A percentile compares a stretch with the other conserved stretches of the same genome.
These are phyloP conservation scores for Drosophila pegasa DNA, from an alignment of 2,888 invertebrate species.

Conservation along the genomic window DNA sequence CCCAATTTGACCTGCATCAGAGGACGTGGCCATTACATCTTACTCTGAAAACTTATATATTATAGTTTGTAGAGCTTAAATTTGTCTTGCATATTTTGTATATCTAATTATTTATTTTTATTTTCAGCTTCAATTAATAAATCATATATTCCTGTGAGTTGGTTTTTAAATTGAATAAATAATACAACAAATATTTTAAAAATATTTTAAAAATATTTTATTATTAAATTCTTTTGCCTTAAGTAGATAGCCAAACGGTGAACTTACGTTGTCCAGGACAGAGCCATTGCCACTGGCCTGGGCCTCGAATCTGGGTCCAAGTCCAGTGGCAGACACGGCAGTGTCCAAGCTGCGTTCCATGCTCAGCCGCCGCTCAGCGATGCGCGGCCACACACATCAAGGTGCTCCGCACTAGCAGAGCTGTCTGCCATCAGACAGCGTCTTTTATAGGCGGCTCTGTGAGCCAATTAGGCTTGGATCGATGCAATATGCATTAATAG, in stretches of 20 bases:
- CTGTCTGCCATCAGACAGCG: neutral
- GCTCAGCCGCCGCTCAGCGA: constrained; percentile 41
- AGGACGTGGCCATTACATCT: no score
- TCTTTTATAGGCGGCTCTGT: constrained; percentile 49
- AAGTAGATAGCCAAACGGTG: neutral
- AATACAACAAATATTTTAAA: no score
- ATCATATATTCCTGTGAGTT: no score
- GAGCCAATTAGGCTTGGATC: constrained; percentile 40
- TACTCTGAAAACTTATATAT: no score
- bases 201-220: no score
- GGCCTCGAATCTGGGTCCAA: constrained; percentile 60
- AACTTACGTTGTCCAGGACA: constrained; percentile 91
- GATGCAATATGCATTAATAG: constrained; percentile 14
- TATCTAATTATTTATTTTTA: no score
- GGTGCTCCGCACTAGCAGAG: constrained; percentile 12
- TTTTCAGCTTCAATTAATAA: no score
- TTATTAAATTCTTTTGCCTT: neutral
- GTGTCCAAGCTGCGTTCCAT: constrained; percentile 55
- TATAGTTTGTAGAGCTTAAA: no score
- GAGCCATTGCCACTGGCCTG: constrained; percentile 87
- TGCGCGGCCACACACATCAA: constrained; percentile 43
- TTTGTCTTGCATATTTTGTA: no score
- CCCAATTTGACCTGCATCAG: no score
- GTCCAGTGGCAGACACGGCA: constrained; percentile 27
- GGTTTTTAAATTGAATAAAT: no score